A percentile compares a stretch with the other conserved stretches of the same genome.
Evolutionary conservation across 1,140 invertebrate genomes (phyloP).

Genomic region (Coenobita brevimanus): DNA sequence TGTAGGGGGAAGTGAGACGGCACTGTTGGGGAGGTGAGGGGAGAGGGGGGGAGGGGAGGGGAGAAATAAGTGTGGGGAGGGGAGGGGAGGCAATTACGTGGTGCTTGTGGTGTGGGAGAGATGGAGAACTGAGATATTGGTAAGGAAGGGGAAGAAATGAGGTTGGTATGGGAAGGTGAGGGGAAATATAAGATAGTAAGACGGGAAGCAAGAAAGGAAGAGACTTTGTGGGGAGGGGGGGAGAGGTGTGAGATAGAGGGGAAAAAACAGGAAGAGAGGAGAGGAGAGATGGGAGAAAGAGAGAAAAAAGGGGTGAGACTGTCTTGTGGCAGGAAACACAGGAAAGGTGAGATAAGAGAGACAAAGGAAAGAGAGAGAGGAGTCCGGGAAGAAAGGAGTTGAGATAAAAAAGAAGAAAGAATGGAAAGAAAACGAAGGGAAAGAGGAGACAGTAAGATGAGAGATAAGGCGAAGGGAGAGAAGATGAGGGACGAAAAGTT

Average conservation of each 20-base stretch:
- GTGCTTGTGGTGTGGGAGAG: too few relatives aligned
- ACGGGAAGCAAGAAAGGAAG: neutral
- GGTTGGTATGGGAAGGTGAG: too few relatives aligned
- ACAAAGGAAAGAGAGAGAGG: neutral
- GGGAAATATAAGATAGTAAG: neutral
- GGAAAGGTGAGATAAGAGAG: neutral
- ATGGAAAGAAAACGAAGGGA: neutral
- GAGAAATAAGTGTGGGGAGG: too few relatives aligned
- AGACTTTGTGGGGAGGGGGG: neutral
- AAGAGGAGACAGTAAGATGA: neutral
- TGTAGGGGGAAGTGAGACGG: too few relatives aligned
- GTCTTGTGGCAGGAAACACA: neutral
- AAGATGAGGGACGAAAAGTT: too few relatives aligned
- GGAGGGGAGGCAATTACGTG: too few relatives aligned
- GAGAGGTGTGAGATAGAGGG: neutral
- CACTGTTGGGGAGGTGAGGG: too few relatives aligned
- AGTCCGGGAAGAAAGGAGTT: neutral
- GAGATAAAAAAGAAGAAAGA: neutral
- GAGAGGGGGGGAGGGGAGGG: too few relatives aligned
- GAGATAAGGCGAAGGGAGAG: too few relatives aligned
- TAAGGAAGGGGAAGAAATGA: too few relatives aligned
- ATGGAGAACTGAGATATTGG: too few relatives aligned
- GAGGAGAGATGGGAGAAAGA: neutral
- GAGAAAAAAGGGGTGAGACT: neutral
- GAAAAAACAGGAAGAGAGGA: neutral